Conservation (phyloP, 2,797 vertebrate species). For the Hipposideros larvatus region DNA sequence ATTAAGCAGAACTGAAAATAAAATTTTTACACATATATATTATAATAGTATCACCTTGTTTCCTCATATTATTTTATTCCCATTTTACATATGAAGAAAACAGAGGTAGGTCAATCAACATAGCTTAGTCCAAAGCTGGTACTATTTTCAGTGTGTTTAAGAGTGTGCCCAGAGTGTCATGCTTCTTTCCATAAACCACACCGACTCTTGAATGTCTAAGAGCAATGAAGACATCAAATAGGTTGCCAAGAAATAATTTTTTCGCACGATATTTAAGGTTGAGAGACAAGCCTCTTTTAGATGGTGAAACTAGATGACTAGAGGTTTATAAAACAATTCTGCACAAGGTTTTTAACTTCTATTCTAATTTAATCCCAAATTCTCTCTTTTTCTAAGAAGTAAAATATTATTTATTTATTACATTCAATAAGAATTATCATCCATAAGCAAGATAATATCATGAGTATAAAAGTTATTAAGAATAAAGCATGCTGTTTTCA, state of each 20-base stretch:
- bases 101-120: background rate
- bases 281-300: constrained; percentile 52
- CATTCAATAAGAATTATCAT: background rate
- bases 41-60: background rate
- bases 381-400: background rate
- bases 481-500: background rate
- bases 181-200: constrained; percentile 20
- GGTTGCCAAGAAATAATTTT: constrained; percentile 60
- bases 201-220: background rate
- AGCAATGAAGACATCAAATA: constrained; percentile 43
- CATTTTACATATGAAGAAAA: background rate
- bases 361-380: constrained; percentile 33
- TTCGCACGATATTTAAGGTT: constrained; percentile 44
- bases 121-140: background rate
- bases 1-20: background rate
- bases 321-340: constrained; percentile 47
- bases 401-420: constrained; percentile 26
- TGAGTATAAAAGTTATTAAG: background rate
- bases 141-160: background rate
- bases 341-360: background rate
- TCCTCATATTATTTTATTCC: background rate
- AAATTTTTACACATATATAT: background rate
- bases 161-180: background rate
- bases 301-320: constrained; percentile 56
- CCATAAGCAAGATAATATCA: background rate